A percentile compares a stretch with the other conserved stretches of the same genome.
These are phyloP conservation scores for Chrysopilus asiliformis DNA, from an alignment of 2,888 invertebrate genomes.

Conservation along the genomic window DNA sequence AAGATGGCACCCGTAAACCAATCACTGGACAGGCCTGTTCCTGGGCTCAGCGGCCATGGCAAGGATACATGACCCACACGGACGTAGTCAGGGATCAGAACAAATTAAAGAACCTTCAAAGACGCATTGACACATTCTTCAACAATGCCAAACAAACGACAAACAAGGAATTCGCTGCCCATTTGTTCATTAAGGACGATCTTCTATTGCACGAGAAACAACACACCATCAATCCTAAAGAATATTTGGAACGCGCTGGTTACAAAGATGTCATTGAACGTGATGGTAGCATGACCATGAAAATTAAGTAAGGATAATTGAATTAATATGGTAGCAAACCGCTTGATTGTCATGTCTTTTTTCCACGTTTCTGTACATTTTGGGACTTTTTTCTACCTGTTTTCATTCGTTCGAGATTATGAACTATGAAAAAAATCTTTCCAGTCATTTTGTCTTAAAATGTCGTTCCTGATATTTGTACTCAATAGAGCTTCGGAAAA, in stretches of 20 bases:
- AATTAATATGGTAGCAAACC: slow-evolving; percentile 12
- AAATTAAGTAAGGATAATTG: slow-evolving; percentile 35
- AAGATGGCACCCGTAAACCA: slow-evolving; percentile 57
- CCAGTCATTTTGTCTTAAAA: too few species aligned
- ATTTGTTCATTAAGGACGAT: slow-evolving; percentile 50
- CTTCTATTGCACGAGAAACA: slow-evolving; percentile 38
- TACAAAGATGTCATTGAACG: slow-evolving; percentile 59
- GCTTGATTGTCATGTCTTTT: too few species aligned
- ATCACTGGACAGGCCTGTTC: slow-evolving; percentile 54
- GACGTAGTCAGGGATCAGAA: slow-evolving; percentile 32
- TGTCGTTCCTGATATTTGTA: too few species aligned
- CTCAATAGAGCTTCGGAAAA: too few species aligned
- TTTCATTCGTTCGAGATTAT: too few species aligned
- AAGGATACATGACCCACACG: slow-evolving; percentile 56
- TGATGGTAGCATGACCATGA: slow-evolving; percentile 53
- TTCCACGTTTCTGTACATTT: too few species aligned
- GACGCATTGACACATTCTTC: slow-evolving; percentile 31
- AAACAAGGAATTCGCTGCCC: slow-evolving; percentile 30
- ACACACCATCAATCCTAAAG: slow-evolving; percentile 37
- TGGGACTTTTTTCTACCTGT: too few species aligned
- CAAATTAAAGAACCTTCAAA: slow-evolving; percentile 27
- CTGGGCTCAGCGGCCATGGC: slow-evolving; percentile 83
- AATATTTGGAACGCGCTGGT: slow-evolving; percentile 49
- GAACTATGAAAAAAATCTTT: too few species aligned
- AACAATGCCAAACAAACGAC: slow-evolving; percentile 28